These are phyloP conservation scores for Eueides isabella DNA, from an alignment of 1,140 invertebrate genomes.

Conservation along the genomic window DNA sequence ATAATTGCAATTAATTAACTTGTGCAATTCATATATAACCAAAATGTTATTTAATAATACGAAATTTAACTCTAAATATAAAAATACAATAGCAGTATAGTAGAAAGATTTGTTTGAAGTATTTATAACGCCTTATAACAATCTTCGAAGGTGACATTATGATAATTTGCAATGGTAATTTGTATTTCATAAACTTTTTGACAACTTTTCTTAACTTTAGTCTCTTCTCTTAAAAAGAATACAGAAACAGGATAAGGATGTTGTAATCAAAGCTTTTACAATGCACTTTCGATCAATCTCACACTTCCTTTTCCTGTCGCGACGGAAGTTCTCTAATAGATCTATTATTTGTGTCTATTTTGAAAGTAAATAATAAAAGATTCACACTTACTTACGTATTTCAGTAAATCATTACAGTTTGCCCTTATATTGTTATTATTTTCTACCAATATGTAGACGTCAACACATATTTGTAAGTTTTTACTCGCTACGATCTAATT, in stretches of 20 bases:
- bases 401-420: slow-evolving; percentile 26
- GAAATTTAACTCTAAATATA: neutral
- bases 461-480: slow-evolving; percentile 54
- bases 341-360: slow-evolving; percentile 31
- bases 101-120: neutral
- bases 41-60: neutral
- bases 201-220: slow-evolving; percentile 26
- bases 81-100: neutral
- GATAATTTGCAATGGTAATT: neutral
- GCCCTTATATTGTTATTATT: slow-evolving; percentile 35
- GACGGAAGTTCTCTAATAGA: slow-evolving; percentile 62
- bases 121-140: neutral
- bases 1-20: neutral
- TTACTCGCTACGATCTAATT: slow-evolving; percentile 42
- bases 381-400: slow-evolving; percentile 37
- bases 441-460: slow-evolving; percentile 52
- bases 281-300: slow-evolving; percentile 56
- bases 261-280: slow-evolving; percentile 47
- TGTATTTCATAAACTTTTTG: slow-evolving; percentile 1
- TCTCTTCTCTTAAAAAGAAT: neutral
- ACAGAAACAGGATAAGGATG: slow-evolving; percentile 71
- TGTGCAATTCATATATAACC: neutral
- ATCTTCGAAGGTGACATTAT: neutral
- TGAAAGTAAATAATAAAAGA: slow-evolving; percentile 21
- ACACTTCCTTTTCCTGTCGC: slow-evolving; percentile 77